A percentile compares a stretch with the other conserved stretches of the same genome.
These are phyloP conservation scores for Siphamia tubifer DNA, from an alignment of 2,113 vertebrate genomes.

Conservation along the genomic window DNA sequence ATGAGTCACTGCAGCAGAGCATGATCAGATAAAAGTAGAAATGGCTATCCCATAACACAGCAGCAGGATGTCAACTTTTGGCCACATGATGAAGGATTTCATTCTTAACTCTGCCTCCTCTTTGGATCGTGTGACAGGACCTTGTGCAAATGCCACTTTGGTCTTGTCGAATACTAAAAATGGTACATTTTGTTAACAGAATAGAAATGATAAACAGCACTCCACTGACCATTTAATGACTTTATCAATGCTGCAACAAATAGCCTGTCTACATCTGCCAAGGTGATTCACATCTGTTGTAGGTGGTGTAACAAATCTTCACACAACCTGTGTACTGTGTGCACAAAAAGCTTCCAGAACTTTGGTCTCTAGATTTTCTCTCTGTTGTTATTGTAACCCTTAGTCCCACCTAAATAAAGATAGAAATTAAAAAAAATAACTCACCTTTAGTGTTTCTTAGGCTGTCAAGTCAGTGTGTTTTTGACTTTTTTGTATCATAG, in stretches of 20 bases:
- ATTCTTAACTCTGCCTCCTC: not conserved
- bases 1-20: not conserved
- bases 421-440: too few species aligned
- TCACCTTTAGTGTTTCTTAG: too few species aligned
- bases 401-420: too few species aligned
- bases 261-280: slow-evolving; percentile 5
- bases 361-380: too few species aligned
- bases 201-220: slow-evolving; percentile 19
- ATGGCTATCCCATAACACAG: not conserved
- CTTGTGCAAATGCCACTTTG: not conserved
- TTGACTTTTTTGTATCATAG: too few species aligned
- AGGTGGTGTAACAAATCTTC: not conserved
- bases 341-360: too few species aligned
- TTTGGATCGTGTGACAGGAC: not conserved
- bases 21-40: slow-evolving; percentile 7
- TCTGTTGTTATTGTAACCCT: too few species aligned
- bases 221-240: slow-evolving; percentile 41
- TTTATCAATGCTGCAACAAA: slow-evolving; percentile 55
- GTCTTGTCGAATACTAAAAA: slow-evolving; percentile 2
- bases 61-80: not conserved
- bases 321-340: not conserved
- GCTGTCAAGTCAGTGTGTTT: too few species aligned
- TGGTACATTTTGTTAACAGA: slow-evolving; percentile 18
- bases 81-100: not conserved
- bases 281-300: not conserved